Conservation (phyloP, 2,888 invertebrate species). For the Ditula angustiorana region DNA sequence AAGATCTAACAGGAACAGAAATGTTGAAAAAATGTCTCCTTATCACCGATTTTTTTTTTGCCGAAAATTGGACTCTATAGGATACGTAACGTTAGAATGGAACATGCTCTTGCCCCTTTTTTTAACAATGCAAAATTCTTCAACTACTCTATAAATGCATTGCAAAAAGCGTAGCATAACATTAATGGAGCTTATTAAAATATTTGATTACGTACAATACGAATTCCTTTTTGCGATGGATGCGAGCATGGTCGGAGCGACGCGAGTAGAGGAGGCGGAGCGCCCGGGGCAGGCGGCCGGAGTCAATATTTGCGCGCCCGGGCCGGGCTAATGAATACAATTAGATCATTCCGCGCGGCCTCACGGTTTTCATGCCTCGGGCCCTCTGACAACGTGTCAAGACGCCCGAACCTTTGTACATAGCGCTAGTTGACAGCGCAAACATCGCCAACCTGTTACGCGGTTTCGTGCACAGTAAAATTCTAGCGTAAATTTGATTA, state of each 20-base stretch:
- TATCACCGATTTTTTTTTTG: too few relatives aligned
- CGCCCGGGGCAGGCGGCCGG: slow-evolving; percentile 56
- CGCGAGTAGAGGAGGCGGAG: slow-evolving; percentile 50
- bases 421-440: slow-evolving; percentile 59
- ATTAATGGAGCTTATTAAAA: slow-evolving; percentile 4
- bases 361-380: slow-evolving; percentile 78
- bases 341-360: slow-evolving; percentile 85
- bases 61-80: too few relatives aligned
- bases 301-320: slow-evolving; percentile 82
- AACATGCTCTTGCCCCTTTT: too few relatives aligned
- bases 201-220: slow-evolving; percentile 15
- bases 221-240: background rate
- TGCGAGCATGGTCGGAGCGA: slow-evolving; percentile 1
- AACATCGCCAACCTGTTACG: slow-evolving; percentile 56
- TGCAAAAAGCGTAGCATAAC: background rate
- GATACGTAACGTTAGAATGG: too few relatives aligned
- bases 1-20: too few relatives aligned
- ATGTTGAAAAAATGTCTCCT: too few relatives aligned
- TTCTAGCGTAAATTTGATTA: slow-evolving; percentile 47
- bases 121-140: background rate
- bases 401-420: slow-evolving; percentile 62
- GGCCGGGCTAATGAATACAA: slow-evolving; percentile 84
- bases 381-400: slow-evolving; percentile 74
- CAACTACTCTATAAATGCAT: background rate
- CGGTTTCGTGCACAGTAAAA: slow-evolving; percentile 44